Percentiles rank a stretch among this genome's conserved stretches.
Conservation (phyloP, 2,113 vertebrate genomes). For the Todiramphus saurophagus region DNA sequence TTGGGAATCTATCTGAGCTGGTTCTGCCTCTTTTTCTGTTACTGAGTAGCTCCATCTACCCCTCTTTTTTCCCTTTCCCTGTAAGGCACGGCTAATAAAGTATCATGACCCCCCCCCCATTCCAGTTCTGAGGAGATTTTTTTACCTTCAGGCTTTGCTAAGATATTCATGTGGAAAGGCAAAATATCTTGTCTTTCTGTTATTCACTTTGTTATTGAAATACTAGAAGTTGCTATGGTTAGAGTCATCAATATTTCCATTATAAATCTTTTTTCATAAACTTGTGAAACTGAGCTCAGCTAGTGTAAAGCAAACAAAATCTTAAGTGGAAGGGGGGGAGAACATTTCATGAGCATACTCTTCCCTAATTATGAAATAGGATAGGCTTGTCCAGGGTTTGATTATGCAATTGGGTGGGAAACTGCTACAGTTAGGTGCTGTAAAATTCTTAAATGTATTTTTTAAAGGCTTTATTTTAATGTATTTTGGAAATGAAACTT, state of each 20-base stretch:
- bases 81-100: not conserved
- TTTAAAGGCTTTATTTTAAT: not conserved
- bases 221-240: conserved; percentile 36
- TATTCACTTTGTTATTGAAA: conserved; percentile 25
- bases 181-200: not conserved
- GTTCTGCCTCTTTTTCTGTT: not conserved
- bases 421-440: not conserved
- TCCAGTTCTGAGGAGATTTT: not conserved
- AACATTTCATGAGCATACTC: conserved; percentile 20
- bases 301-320: conserved; percentile 54
- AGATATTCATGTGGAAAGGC: not conserved
- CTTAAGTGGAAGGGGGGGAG: not conserved
- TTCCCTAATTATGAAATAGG: conserved; percentile 35
- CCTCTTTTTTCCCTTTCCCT: not conserved
- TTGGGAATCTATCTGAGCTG: not conserved
- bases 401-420: conserved; percentile 10
- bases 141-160: not conserved
- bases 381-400: conserved; percentile 16
- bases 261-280: conserved; percentile 50
- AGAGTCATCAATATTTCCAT: conserved; percentile 47
- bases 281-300: conserved; percentile 47
- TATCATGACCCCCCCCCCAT: not conserved
- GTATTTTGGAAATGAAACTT: not conserved
- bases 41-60: not conserved
- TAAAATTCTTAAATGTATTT: not conserved